Conservation (phyloP, 2,888 invertebrate genomes). For the Lasioglossum zephyrum region DNA sequence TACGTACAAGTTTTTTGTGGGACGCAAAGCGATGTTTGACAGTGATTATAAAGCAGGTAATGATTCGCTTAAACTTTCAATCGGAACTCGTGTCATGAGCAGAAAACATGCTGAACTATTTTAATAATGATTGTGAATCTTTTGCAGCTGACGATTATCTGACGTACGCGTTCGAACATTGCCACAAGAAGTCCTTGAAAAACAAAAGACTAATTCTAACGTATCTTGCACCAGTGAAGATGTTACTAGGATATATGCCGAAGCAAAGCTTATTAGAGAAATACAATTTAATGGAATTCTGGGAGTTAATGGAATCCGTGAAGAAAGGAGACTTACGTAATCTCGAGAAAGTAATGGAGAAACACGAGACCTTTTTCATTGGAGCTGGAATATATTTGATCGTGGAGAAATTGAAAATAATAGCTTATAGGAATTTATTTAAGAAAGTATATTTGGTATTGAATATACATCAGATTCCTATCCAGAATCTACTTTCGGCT, state of each 20-base stretch:
- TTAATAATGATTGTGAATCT: conserved; percentile 9
- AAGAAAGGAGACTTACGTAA: conserved; percentile 94
- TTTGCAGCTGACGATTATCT: conserved; percentile 94
- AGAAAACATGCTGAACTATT: background rate
- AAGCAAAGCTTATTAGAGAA: conserved; percentile 91
- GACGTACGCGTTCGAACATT: conserved; percentile 96
- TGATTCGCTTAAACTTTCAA: conserved; percentile 4
- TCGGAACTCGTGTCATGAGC: background rate
- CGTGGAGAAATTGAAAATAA: conserved; percentile 97
- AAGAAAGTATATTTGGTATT: conserved; percentile 93
- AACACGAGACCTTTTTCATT: conserved; percentile 96
- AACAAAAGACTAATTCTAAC: conserved; percentile 97
- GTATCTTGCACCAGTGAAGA: conserved; percentile 98
- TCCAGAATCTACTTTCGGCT: conserved; percentile 93
- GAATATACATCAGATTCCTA: conserved; percentile 94
- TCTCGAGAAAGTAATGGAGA: conserved; percentile 93
- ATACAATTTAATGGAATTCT: conserved; percentile 96
- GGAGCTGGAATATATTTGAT: conserved; percentile 98
- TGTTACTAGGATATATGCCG: conserved; percentile 98
- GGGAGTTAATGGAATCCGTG: conserved; percentile 94
- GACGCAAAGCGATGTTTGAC: conserved; percentile 99
- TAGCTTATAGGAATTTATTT: conserved; percentile 97
- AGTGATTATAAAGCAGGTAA: conserved; percentile 94
- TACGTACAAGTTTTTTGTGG: conserved; percentile 98
- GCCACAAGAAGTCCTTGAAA: conserved; percentile 91